Base-by-base conservation (phyloP, 1,140 invertebrate species). In the Hestina assimilis region DNA sequence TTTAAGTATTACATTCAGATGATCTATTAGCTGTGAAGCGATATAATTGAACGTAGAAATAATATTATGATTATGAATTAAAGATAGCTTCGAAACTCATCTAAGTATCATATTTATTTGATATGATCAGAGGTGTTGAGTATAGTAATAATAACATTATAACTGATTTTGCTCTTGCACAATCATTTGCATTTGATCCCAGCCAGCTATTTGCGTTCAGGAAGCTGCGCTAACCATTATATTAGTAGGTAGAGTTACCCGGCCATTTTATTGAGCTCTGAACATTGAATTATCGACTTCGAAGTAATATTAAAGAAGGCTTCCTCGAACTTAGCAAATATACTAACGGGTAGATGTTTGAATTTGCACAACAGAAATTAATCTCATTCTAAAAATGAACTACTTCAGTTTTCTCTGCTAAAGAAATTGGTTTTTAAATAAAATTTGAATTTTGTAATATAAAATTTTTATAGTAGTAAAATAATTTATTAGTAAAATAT, bases 151-250 rank as follows among this genome's bases (percentile, higher is more conserved):
- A 59, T 64, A 59, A 31, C 40, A 53, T 51, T 47, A 15, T 48
- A 63, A 53, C 58, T 63, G 61, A 41, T 66, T 67, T 64, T 54
- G 29, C 29, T 41, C 59, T 63, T 65, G 53, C 48, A 63, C 57
- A 65, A 67, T 71, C 54, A 60, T 62, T 54, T 59, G 54, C 53
- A 67, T 72, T 71, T 50, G 53, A 75, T 73, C 59, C 62, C 48
- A 24, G 59, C 58, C 33, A 35, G 63, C 64, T 79, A 76, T 78
- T 76, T 73, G 41, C 21, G 60, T 68, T 59, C 68, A 73, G 72
- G 75, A 79, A 78, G 63, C 54, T 62, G 24, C 41, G 53, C 47
- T 65, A 61, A 42, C 54, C 28, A 66, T 60, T 63, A 69, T 68
- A 59, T 66, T 64, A 60, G 50, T 35, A 53, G 41, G 24, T 68